phyloP scores from a whole-genome alignment of 2,888 invertebrate species.

The Charanyca ferruginea region DNA sequence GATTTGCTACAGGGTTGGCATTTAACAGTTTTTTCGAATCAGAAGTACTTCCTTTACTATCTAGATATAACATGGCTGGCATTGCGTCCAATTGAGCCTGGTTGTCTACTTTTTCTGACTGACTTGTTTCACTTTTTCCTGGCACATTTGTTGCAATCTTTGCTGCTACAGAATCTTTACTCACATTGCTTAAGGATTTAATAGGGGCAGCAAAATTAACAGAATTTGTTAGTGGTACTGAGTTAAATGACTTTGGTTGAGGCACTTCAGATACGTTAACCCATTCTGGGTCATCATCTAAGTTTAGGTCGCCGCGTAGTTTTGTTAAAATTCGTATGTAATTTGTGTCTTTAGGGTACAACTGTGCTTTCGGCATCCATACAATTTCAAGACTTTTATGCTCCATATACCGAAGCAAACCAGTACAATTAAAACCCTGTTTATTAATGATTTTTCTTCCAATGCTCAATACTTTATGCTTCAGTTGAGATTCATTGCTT shows the following conservation, averaged over 20 bases:
- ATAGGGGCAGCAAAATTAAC: not conserved
- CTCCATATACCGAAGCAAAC: constrained; percentile 81
- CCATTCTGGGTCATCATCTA: constrained; percentile 69
- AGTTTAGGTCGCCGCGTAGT: constrained; percentile 56
- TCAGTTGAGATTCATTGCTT: constrained; percentile 72
- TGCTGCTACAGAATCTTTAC: constrained; percentile 9
- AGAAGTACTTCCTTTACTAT: constrained; percentile 25
- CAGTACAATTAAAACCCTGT: constrained; percentile 76
- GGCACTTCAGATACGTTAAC: constrained; percentile 27
- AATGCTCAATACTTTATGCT: constrained; percentile 84
- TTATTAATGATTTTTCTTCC: constrained; percentile 82
- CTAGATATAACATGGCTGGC: constrained; percentile 45
- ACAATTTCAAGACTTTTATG: constrained; percentile 78
- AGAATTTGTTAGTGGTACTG: not conserved
- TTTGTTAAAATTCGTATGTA: constrained; percentile 77
- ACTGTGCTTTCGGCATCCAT: constrained; percentile 72
- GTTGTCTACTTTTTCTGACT: constrained; percentile 4
- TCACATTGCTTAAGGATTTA: not conserved
- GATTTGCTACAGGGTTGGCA: constrained; percentile 82
- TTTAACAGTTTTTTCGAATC: constrained; percentile 69
- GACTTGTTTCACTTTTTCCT: constrained; percentile 4
- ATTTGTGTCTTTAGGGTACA: constrained; percentile 62
- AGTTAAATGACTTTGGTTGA: not conserved
- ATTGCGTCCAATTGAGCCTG: constrained; percentile 19
- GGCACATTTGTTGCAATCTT: constrained; percentile 1